Evolutionary conservation across 2,888 invertebrate species (phyloP), one percentile per base, ranked within the genome.

Genomic region (Sarcophaga subvicina): DNA sequence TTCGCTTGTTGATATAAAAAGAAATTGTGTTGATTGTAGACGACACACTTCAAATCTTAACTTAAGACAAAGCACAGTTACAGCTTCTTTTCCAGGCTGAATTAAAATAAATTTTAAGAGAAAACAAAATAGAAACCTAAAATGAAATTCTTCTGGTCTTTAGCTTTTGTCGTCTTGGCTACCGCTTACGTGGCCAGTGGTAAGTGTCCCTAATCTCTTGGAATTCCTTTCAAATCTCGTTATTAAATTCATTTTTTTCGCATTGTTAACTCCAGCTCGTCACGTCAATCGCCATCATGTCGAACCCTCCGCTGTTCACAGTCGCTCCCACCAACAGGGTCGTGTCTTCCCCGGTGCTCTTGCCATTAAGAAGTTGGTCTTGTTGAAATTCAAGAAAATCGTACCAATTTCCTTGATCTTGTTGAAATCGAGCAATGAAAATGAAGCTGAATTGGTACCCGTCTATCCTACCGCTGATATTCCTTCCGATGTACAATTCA

Each of bases 341-440:
- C 92, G 93, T 60, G 89, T 92, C 49, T 91, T 92, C 59, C 92
- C 92, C 10, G 91, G 90, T 4, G 91, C 91, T 0, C 88, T 92
- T 75, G 90, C 91, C 78, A 90, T 91, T 75, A 92, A 92, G 89
- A 93, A 92, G 88, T 89, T 92, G 86, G 91, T 93, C 47, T 85
- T 92, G 82, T 88, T 92, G 45, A 92, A 93, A 80, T 91, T 92
- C 86, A 92, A 92, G 84, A 92, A 91, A 83, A 90, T 93, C 62
- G 88, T 91, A 11, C 93, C 93, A 45, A 91, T 92, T 64, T 91
- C 92, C 0, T 77, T 92, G 83, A 91, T 92, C 69, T 89, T 93
- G 66, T 88, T 92, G 2, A 90, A 89, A 83, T 90, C 92, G 0
- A 90, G 88, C 88, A 91, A 92, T 27, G 92, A 91, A 70, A 92